Conservation (phyloP, 2,113 vertebrate species). For the Cynoglossus semilaevis region DNA sequence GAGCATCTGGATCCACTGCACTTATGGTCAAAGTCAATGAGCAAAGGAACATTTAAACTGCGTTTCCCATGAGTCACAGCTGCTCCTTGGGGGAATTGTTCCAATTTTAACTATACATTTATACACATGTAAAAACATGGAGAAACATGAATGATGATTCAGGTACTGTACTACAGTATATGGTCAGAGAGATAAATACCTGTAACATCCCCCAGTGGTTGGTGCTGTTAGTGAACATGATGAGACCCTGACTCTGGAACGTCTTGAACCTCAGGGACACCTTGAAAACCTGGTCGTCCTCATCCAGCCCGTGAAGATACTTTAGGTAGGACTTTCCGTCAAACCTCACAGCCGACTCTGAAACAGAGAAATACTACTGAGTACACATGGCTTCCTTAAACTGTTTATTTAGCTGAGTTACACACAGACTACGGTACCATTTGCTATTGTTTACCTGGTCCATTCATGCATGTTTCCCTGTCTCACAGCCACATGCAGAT, state of each 20-base stretch:
- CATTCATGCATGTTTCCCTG: too few species aligned
- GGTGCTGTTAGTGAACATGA: constrained; percentile 76
- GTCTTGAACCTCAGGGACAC: constrained; percentile 86
- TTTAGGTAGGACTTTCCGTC: constrained; percentile 81
- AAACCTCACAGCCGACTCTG: constrained; percentile 86
- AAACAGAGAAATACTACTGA: constrained; percentile 14
- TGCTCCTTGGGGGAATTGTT: neutral
- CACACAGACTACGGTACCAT: too few species aligned
- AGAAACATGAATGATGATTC: too few species aligned
- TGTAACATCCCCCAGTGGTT: constrained; percentile 73
- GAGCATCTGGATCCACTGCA: too few species aligned
- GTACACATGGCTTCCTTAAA: neutral
- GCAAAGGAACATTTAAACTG: neutral
- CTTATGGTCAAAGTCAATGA: neutral
- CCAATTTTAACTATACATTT: too few species aligned
- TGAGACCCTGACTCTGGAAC: constrained; percentile 70
- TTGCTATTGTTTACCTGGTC: too few species aligned
- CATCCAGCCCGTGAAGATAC: constrained; percentile 75
- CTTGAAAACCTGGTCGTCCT: constrained; percentile 69
- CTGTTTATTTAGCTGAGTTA: too few species aligned
- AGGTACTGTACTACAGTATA: too few species aligned
- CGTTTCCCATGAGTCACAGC: neutral
- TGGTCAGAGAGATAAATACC: constrained; percentile 51
- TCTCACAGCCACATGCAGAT: too few species aligned
- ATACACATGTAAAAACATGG: too few species aligned